Evolutionary conservation across 2,113 vertebrate species (phyloP).

Genomic region (Lepisosteus osseus): DNA sequence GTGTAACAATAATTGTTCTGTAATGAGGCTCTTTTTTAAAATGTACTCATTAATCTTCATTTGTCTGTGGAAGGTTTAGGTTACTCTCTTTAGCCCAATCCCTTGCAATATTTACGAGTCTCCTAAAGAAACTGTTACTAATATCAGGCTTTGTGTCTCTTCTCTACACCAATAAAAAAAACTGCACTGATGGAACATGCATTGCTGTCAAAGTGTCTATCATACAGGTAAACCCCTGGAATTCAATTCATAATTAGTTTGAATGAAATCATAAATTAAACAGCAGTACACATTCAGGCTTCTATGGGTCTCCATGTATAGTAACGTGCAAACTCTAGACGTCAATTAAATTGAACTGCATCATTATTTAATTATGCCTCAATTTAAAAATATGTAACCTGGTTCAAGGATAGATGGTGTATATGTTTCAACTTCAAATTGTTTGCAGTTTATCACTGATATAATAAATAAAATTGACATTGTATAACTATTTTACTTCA

Average conservation of each 20-base stretch:
- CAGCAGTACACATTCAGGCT: not conserved
- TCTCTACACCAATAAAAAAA: not conserved
- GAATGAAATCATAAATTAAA: not conserved
- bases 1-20: conserved; percentile 15
- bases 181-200: not conserved
- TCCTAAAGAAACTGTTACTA: not conserved
- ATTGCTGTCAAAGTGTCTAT: not conserved
- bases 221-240: not conserved
- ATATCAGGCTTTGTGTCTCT: not conserved
- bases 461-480: too few species aligned
- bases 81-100: not conserved
- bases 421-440: too few species aligned
- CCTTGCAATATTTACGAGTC: not conserved
- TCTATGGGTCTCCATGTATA: not conserved
- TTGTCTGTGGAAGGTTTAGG: not conserved
- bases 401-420: too few species aligned
- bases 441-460: too few species aligned
- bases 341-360: not conserved
- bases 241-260: not conserved
- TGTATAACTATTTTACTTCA: too few species aligned
- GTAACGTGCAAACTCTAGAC: not conserved
- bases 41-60: conserved; percentile 6
- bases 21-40: not conserved
- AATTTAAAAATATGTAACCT: not conserved
- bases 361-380: not conserved